Base-by-base conservation (phyloP, 2,888 invertebrate genomes). In the Drosophila kuntzei region DNA sequence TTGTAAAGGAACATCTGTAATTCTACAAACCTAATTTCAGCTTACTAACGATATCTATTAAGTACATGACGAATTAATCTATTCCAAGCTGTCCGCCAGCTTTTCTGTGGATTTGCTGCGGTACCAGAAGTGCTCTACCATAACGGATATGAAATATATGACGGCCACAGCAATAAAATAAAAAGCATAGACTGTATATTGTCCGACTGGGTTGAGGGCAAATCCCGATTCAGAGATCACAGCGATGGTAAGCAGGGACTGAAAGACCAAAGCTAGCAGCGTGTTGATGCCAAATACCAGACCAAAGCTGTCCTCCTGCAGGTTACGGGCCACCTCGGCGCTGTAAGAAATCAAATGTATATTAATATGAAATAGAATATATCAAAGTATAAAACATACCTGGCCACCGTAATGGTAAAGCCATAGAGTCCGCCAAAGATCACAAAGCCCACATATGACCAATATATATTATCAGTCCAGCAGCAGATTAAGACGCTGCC, bases 201-300 rank as follows among this genome's bases (percentile, higher is more conserved):
- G 92, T 0, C 74, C 87, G 3, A 90, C 83, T 4, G 90, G 64
- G 11, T 74, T 70, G 5, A 92, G 80, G 4, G 79, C 80, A 39
- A 91, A 87, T 14, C 91, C 92, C 5, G 68, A 60, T 27, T 90
- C 90, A 0, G 92, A 88, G 36, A 92, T 80, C 1, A 92, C 90
- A 7, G 87, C 76, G 11, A 92, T 53, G 12, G 97, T 98, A 36
- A 98, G 92, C 32, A 97, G 90, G 0, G 96, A 95, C 92, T 98
- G 98, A 0, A 97, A 91, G 0, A 94, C 90, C 3, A 98, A 94
- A 3, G 97, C 97, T 0, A 96, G 72, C 61, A 98, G 95, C 0
- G 96, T 97, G 92, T 98, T 98, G 77, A 98, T 94, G 4, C 98
- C 98, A 92, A 98, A 98, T 74, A 98, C 95, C 3, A 98, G 93